phyloP scores from a whole-genome alignment of 2,888 invertebrate genomes.

The Lithodes maja region DNA sequence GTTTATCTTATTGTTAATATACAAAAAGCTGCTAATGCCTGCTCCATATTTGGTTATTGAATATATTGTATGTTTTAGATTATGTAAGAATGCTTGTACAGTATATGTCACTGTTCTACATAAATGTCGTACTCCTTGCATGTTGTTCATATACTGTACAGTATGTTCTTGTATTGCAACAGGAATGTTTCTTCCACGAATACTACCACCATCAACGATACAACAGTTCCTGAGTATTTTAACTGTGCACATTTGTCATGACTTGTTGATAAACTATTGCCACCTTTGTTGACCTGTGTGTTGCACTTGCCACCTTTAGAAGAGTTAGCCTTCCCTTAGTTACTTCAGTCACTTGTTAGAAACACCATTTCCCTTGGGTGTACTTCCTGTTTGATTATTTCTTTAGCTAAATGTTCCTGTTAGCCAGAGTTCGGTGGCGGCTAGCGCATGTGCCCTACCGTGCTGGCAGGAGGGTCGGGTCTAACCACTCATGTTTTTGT shows the following conservation, averaged over 20 bases:
- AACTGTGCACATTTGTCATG: conserved; percentile 40
- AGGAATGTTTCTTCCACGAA: conserved; percentile 46
- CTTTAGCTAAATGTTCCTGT: conserved; percentile 44
- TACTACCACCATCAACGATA: conserved; percentile 24
- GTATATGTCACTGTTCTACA: conserved; percentile 36
- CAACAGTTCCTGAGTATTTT: conserved; percentile 51
- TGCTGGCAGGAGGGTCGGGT: conserved; percentile 64
- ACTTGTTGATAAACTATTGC: conserved; percentile 52
- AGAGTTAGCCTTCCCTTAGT: conserved; percentile 45
- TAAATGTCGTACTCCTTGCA: conserved; percentile 27
- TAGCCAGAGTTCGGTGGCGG: conserved; percentile 67
- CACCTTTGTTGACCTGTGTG: conserved; percentile 61
- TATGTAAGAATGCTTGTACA: conserved; percentile 38
- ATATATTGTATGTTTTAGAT: conserved; percentile 1
- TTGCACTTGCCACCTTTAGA: conserved; percentile 65
- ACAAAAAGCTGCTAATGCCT: conserved; percentile 46
- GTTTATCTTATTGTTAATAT: not conserved
- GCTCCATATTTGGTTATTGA: conserved; percentile 2
- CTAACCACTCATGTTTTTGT: conserved; percentile 71
- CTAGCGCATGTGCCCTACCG: conserved; percentile 57
- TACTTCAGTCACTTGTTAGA: conserved; percentile 62
- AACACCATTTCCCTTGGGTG: conserved; percentile 37
- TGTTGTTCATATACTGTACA: conserved; percentile 30
- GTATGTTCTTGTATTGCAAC: conserved; percentile 37
- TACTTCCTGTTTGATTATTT: conserved; percentile 54